phyloP scores from a whole-genome alignment of 1,140 invertebrate species.

The Ostrea edulis region DNA sequence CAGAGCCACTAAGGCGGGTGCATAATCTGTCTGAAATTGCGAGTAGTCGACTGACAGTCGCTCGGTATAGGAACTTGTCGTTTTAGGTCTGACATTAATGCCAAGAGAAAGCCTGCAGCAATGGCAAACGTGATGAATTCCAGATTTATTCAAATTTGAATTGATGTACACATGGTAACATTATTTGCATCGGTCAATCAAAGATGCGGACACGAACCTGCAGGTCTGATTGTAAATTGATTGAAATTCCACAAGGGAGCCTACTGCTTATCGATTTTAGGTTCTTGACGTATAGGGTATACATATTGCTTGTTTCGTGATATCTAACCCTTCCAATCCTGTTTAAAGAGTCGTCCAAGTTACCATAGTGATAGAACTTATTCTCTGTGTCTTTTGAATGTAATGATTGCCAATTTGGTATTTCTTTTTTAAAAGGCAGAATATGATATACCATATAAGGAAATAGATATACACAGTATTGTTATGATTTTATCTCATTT shows the following conservation, averaged over 20 bases:
- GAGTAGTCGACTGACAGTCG: not conserved
- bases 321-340: not conserved
- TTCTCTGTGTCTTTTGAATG: too few species aligned
- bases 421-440: too few species aligned
- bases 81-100: conserved; percentile 3
- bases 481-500: too few species aligned
- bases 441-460: too few species aligned
- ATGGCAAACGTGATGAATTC: conserved; percentile 27
- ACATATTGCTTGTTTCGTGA: not conserved
- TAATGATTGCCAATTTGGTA: too few species aligned
- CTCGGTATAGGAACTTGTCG: not conserved
- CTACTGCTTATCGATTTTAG: not conserved
- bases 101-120: not conserved
- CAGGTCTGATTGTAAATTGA: conserved; percentile 18
- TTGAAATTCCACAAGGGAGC: conserved; percentile 3
- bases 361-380: too few species aligned
- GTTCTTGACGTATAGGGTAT: not conserved
- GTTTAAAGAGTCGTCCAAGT: too few species aligned
- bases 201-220: not conserved
- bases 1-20: not conserved
- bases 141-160: conserved; percentile 39
- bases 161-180: conserved; percentile 23
- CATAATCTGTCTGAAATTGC: not conserved
- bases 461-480: too few species aligned
- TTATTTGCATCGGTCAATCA: conserved; percentile 32